These are phyloP conservation scores for Selene dorsalis DNA, from an alignment of 2,797 vertebrate species.

Conservation along the genomic window DNA sequence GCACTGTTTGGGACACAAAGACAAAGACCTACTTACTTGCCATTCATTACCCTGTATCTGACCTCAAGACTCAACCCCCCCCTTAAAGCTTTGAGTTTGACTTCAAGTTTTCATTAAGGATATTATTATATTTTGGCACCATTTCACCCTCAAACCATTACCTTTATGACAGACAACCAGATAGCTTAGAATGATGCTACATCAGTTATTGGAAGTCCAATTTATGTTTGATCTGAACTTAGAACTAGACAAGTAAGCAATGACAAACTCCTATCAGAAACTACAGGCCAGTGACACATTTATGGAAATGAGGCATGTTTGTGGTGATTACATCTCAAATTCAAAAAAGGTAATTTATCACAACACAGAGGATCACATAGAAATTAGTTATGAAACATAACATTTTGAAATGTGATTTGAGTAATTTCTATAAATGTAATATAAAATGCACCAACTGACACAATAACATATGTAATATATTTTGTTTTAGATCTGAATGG, in stretches of 20 bases:
- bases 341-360: not conserved
- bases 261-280: not conserved
- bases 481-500: not conserved
- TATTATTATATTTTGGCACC: not conserved
- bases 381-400: not conserved
- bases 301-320: not conserved
- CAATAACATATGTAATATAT: not conserved
- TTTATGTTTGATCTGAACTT: not conserved
- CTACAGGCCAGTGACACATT: not conserved
- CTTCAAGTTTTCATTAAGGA: not conserved
- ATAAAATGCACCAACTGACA: not conserved
- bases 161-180: not conserved
- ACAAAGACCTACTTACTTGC: not conserved
- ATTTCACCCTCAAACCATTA: not conserved
- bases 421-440: not conserved
- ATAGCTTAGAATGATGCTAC: not conserved
- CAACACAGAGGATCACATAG: not conserved
- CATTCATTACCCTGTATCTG: not conserved
- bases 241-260: not conserved
- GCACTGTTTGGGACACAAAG: conserved; percentile 33
- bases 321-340: not conserved
- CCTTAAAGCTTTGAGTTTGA: not conserved
- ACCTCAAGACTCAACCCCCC: not conserved
- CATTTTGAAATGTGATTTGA: not conserved
- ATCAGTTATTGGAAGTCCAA: not conserved